Evolutionary conservation across 2,888 invertebrate genomes (phyloP), one percentile per base, ranked within the genome.

Genomic region (Latrodectus hesperus): DNA sequence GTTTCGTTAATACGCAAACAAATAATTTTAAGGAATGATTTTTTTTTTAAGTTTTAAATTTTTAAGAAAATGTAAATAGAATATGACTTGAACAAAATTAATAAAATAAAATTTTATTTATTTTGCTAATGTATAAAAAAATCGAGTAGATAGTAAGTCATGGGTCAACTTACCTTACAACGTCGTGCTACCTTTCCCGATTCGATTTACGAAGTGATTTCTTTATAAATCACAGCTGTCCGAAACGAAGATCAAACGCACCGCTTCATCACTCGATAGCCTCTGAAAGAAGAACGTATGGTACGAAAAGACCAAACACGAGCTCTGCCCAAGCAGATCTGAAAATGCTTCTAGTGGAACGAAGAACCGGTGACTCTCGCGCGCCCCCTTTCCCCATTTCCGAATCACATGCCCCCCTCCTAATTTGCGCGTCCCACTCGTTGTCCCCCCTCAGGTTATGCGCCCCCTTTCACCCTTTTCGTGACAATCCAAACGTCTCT

Each of bases 331-430:
- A 65, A 67, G 72, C 72, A 65, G 65, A 65, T 74, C 81, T 81
- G 81, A 81, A n/a, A 60, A 74, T 65, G 74, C 72, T 51, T 75
- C 67, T 52, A 60, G 26, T 74, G 53, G 73, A 67, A 51, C 72
- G 73, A 74, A 65, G 72, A 64, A 65, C 49, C 52, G 53, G 53
- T 74, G 81, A 73, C 73, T 67, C 60, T 16, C 26, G 73, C 81
- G 73, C 81, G 73, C 81, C 81, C 80, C 79, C 79, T 79, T 71
- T 71, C 70, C 71, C 71, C 17, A 17, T 55, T 14, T 53, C 26
- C 64, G 26, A 55, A 10, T 60, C 60, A 16, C 55, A 16, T 53
- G 17, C 67, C 67, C 67, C 22, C 67, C 67, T 22, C 67, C 67
- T 26, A 68, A 26, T 26, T 60, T 60, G 60, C 10, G n/a, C 67